These are phyloP conservation scores for Peromyscus maniculatus DNA, from an alignment of 2,113 vertebrate genomes.

Conservation along the genomic window DNA sequence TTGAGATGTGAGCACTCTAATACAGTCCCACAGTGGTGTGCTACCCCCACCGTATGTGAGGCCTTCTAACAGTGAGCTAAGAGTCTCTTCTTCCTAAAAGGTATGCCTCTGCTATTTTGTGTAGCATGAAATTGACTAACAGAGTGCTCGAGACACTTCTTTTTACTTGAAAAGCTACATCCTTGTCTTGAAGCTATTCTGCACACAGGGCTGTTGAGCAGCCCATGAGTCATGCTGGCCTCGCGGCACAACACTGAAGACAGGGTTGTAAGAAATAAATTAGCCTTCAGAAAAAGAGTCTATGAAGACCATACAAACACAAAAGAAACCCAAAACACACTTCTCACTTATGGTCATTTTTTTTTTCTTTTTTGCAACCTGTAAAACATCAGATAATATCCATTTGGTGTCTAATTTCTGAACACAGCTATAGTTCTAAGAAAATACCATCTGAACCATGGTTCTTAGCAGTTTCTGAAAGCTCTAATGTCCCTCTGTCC, in stretches of 20 bases:
- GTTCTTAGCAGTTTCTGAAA: background rate
- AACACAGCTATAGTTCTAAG: background rate
- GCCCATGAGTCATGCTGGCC: background rate
- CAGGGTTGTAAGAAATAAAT: background rate
- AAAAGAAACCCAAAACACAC: background rate
- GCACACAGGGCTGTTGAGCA: background rate
- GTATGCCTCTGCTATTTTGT: background rate
- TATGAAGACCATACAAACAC: background rate
- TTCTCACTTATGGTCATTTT: background rate
- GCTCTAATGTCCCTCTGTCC: background rate
- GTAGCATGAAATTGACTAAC: background rate
- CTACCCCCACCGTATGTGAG: background rate
- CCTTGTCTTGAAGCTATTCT: background rate
- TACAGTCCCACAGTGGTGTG: background rate
- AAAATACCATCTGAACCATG: background rate
- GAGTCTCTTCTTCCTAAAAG: background rate
- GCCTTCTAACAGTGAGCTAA: background rate
- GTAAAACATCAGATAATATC: background rate
- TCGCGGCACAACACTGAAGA: background rate
- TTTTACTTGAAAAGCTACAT: background rate
- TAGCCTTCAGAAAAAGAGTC: background rate
- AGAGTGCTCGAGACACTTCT: background rate
- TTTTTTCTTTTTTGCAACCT: background rate
- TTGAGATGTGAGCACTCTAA: background rate
- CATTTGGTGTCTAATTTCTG: background rate